A percentile compares a stretch with the other conserved stretches of the same genome.
Conservation (phyloP, 1,140 invertebrate genomes). For the Caenorhabditis latens region DNA sequence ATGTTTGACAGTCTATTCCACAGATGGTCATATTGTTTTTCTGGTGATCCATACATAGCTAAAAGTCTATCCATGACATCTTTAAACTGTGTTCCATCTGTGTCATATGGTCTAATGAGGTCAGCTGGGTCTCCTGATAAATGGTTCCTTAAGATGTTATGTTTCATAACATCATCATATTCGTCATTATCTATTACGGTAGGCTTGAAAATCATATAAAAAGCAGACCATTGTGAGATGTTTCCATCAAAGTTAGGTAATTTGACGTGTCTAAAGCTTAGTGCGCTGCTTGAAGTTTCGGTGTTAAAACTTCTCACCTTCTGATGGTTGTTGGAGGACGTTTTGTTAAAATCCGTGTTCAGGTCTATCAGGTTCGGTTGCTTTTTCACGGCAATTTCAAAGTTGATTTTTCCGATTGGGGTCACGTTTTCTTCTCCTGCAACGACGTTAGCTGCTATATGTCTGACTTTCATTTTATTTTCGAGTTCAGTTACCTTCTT, state of each 20-base stretch:
- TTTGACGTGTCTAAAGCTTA: background rate
- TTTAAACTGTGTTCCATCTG: background rate
- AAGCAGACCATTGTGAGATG: background rate
- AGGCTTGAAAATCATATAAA: background rate
- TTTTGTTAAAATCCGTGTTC: too few relatives aligned
- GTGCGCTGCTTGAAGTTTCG: background rate
- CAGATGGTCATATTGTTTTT: background rate
- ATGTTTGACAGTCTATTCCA: background rate
- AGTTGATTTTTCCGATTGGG: too few relatives aligned
- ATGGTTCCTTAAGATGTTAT: background rate
- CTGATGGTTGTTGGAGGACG: too few relatives aligned
- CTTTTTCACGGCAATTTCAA: too few relatives aligned
- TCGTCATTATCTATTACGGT: background rate
- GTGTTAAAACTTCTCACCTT: background rate
- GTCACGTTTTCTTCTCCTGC: too few relatives aligned
- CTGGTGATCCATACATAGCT: background rate
- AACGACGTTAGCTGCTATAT: background rate
- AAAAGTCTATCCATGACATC: background rate
- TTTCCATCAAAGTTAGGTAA: background rate
- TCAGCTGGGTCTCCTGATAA: background rate
- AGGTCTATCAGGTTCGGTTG: too few relatives aligned
- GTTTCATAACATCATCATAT: background rate
- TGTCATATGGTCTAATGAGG: background rate
- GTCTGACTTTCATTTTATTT: background rate
- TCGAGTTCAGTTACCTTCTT: background rate